These are phyloP conservation scores for Gallinago undulata DNA, from an alignment of 2,113 vertebrate species.

Conservation along the genomic window DNA sequence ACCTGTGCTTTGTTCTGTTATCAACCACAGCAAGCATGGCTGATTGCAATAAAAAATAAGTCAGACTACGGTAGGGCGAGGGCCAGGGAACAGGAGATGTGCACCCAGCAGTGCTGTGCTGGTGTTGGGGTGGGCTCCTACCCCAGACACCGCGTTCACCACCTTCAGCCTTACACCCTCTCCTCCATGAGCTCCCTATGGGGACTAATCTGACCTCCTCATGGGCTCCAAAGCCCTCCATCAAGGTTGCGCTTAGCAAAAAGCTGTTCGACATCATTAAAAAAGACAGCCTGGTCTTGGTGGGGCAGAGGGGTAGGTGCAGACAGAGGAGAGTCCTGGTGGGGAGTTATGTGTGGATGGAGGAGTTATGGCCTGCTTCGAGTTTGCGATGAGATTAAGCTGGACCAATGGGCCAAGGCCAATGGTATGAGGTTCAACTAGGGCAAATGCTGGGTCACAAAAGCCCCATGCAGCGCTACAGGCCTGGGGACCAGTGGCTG, in stretches of 20 bases:
- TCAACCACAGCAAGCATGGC: rapidly evolving
- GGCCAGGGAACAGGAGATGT: not conserved
- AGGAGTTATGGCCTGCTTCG: not conserved
- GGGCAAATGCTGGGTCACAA: not conserved
- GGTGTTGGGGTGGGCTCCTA: not conserved
- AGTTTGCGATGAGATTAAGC: not conserved
- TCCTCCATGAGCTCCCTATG: rapidly evolving
- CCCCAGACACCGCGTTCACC: not conserved
- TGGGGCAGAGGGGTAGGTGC: too few relatives aligned
- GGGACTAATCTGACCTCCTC: not conserved
- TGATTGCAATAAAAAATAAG: not conserved
- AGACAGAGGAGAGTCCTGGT: not conserved
- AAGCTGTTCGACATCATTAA: not conserved
- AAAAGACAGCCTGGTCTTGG: not conserved
- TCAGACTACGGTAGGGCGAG: rapidly evolving
- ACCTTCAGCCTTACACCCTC: not conserved
- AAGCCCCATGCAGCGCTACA: not conserved
- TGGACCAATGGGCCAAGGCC: not conserved
- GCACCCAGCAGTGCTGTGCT: not conserved
- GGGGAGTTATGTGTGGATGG: rapidly evolving
- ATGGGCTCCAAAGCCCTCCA: not conserved
- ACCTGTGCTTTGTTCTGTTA: not conserved
- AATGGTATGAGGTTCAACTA: not conserved
- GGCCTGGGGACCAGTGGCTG: not conserved
- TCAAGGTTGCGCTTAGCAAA: not conserved